Conservation (phyloP, 2,113 vertebrate species). For the Eolophus roseicapilla region DNA sequence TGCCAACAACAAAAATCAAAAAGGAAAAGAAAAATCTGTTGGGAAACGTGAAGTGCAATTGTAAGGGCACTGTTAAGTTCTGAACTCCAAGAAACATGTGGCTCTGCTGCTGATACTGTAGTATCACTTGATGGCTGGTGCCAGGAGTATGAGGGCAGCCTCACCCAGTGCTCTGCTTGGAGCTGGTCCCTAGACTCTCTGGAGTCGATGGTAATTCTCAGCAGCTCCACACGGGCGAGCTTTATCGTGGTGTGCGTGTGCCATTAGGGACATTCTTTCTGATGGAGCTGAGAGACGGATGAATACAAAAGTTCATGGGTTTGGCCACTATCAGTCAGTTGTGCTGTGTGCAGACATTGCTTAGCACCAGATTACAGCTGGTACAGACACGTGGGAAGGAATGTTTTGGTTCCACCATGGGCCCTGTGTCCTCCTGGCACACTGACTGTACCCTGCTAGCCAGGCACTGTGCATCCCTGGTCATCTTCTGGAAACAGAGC, state of each 20-base stretch:
- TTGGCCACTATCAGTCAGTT: background rate
- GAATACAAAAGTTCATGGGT: background rate
- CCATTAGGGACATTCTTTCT: background rate
- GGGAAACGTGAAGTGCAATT: background rate
- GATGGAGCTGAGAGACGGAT: background rate
- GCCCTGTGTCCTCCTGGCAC: background rate
- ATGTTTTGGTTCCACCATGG: background rate
- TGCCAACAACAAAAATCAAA: background rate
- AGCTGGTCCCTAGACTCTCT: conserved; percentile 74
- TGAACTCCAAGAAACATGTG: background rate
- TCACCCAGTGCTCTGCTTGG: conserved; percentile 64
- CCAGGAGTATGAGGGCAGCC: conserved; percentile 50
- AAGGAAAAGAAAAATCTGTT: background rate
- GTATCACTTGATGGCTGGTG: background rate
- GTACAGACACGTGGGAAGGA: background rate
- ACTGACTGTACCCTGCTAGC: background rate
- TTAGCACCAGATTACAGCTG: background rate
- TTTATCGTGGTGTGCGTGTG: conserved; percentile 52
- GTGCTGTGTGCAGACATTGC: background rate
- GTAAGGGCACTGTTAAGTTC: background rate
- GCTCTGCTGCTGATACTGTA: conserved; percentile 11
- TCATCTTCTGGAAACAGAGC: background rate
- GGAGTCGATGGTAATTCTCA: conserved; percentile 78
- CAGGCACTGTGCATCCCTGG: background rate
- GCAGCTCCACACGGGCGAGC: conserved; percentile 64